These are phyloP conservation scores for Drosophila ambigua DNA, from an alignment of 1,140 invertebrate species.

Conservation along the genomic window DNA sequence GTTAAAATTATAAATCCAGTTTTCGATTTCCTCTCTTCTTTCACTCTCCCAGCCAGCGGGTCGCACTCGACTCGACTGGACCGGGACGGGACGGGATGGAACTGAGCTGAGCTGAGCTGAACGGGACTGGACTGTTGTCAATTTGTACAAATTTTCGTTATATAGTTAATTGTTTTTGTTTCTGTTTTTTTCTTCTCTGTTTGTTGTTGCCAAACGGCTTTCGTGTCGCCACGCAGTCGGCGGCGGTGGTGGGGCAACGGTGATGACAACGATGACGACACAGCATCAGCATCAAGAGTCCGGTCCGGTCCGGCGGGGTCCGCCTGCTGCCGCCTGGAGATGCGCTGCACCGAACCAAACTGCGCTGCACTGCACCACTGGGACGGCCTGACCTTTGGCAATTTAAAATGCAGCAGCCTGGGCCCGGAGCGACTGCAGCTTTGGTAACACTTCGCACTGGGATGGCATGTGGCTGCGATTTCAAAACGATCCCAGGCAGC, in stretches of 20 bases:
- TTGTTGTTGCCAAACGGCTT: conserved; percentile 75
- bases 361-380: conserved; percentile 24
- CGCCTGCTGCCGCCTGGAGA: conserved; percentile 14
- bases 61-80: conserved; percentile 12
- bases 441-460: conserved; percentile 19
- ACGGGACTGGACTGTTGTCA: conserved; percentile 32
- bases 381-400: conserved; percentile 68
- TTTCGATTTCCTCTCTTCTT: conserved; percentile 74
- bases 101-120: no score
- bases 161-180: conserved; percentile 74
- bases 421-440: conserved; percentile 3
- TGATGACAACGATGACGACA: conserved; percentile 56
- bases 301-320: no score
- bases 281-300: conserved; percentile 12
- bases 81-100: no score
- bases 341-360: conserved; percentile 7
- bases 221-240: conserved; percentile 11
- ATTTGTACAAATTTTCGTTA: conserved; percentile 76
- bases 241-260: conserved; percentile 56
- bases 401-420: conserved; percentile 61
- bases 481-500: conserved; percentile 48
- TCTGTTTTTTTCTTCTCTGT: conserved; percentile 14
- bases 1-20: conserved; percentile 75
- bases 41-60: conserved; percentile 51
- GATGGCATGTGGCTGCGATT: conserved; percentile 38